Evolutionary conservation across 2,888 invertebrate genomes (phyloP).

Genomic region (Saturnia japonica): DNA sequence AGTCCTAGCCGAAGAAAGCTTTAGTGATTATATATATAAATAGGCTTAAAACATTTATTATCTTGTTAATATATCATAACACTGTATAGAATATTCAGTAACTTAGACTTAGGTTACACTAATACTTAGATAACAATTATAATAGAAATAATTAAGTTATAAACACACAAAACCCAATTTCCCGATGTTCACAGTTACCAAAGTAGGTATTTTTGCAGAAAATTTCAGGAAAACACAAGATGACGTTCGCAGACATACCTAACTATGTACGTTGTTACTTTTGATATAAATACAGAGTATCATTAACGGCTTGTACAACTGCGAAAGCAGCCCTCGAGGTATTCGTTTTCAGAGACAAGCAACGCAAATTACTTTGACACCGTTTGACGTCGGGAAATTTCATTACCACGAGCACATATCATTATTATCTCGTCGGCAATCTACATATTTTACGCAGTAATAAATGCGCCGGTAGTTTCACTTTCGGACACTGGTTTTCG

Average conservation of each 20-base stretch:
- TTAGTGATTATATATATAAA: background rate
- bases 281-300: conserved; percentile 68
- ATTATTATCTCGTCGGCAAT: conserved; percentile 80
- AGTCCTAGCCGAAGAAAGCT: background rate
- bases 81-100: background rate
- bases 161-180: background rate
- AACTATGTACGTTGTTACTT: conserved; percentile 56
- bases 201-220: conserved; percentile 17
- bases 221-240: background rate
- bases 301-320: conserved; percentile 79
- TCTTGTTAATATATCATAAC: background rate
- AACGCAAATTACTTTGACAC: conserved; percentile 82
- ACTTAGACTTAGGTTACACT: background rate
- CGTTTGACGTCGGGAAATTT: conserved; percentile 82
- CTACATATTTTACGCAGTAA: conserved; percentile 81
- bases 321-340: conserved; percentile 81
- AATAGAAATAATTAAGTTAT: background rate
- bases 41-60: background rate
- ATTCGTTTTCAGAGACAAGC: conserved; percentile 77
- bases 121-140: background rate
- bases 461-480: conserved; percentile 81
- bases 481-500: conserved; percentile 81
- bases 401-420: conserved; percentile 82
- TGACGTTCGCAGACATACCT: conserved; percentile 39
- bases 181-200: background rate